Conservation (phyloP, 2,888 invertebrate species). For the Epsilonema sp. region DNA sequence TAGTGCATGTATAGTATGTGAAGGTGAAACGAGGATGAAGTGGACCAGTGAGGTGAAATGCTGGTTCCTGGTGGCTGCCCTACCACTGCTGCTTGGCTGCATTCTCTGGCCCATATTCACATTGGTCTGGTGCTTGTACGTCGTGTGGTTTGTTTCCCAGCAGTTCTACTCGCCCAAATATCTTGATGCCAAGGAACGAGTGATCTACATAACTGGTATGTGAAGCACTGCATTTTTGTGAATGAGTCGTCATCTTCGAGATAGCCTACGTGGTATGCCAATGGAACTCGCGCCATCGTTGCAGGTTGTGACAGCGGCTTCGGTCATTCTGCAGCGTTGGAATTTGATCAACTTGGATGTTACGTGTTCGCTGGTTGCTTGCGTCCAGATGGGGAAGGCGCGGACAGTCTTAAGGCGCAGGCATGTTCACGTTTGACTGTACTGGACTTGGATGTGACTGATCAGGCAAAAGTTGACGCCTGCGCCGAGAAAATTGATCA, state of each 20-base stretch:
- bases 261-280: too few relatives aligned
- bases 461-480: slow-evolving; percentile 45
- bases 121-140: neutral
- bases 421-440: slow-evolving; percentile 36
- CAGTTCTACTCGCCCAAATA: neutral
- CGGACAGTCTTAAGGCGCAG: slow-evolving; percentile 34
- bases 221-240: too few relatives aligned
- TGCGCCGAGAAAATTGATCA: slow-evolving; percentile 43
- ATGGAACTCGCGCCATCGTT: too few relatives aligned
- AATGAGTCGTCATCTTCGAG: too few relatives aligned
- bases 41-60: neutral
- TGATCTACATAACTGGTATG: neutral
- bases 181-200: neutral
- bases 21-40: too few relatives aligned
- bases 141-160: neutral
- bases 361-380: slow-evolving; percentile 56
- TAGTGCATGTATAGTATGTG: too few relatives aligned
- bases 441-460: slow-evolving; percentile 48
- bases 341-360: slow-evolving; percentile 42
- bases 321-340: slow-evolving; percentile 18
- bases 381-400: slow-evolving; percentile 41
- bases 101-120: neutral
- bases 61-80: neutral
- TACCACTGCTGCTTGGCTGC: neutral
- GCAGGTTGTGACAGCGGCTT: slow-evolving; percentile 29